These are phyloP conservation scores for Basileuterus tristriatus DNA, from an alignment of 2,797 vertebrate genomes.

Conservation along the genomic window DNA sequence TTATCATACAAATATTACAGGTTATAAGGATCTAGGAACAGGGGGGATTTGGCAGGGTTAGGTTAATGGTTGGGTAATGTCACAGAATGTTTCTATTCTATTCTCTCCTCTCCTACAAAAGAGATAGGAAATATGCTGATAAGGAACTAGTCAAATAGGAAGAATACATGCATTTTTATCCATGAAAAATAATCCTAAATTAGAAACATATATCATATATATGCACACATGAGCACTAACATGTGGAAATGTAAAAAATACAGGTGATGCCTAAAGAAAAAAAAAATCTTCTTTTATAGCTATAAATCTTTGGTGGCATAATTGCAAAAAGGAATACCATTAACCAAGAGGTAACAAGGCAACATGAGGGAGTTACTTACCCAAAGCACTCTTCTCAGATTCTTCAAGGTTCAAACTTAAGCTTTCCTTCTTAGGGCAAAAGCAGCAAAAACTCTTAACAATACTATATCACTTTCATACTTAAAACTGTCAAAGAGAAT, in stretches of 20 bases:
- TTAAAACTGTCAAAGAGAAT: slow-evolving; percentile 26
- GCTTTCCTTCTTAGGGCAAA: slow-evolving; percentile 33
- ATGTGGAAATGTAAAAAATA: background rate
- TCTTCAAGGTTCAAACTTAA: slow-evolving; percentile 18
- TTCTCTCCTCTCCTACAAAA: background rate
- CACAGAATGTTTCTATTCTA: background rate
- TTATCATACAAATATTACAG: background rate
- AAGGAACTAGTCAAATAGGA: background rate
- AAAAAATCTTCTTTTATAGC: background rate
- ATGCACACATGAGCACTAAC: background rate
- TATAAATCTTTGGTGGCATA: background rate
- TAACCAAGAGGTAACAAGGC: background rate
- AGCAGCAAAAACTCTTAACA: slow-evolving; percentile 19
- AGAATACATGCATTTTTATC: background rate
- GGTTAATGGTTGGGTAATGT: background rate
- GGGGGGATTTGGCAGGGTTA: background rate
- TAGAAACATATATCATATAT: background rate
- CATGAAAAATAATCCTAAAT: background rate
- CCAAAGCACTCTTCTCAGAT: background rate
- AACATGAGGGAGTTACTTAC: slow-evolving; percentile 1
- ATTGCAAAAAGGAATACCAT: background rate
- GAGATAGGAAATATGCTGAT: background rate
- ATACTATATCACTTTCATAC: slow-evolving; percentile 2
- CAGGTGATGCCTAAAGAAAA: background rate
- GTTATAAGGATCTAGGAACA: background rate